Conservation (phyloP, 2,888 invertebrate species). For the Epinotia demarniana region DNA sequence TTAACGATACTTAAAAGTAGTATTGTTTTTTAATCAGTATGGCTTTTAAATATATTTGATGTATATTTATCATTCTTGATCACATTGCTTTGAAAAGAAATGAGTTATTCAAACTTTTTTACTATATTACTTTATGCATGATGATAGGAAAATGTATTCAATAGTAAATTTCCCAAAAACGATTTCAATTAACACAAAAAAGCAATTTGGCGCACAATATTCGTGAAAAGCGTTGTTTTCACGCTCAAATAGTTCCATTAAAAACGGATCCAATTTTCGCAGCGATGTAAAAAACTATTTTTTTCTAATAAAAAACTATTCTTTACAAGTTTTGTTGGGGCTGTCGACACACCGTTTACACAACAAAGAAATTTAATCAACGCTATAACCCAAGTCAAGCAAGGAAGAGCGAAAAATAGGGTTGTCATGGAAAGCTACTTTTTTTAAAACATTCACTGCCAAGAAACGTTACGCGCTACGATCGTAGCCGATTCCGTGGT, state of each 20-base stretch:
- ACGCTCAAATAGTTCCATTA: background rate
- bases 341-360: conserved; percentile 22
- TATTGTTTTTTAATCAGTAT: too few species aligned
- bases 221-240: background rate
- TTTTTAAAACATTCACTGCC: too few species aligned
- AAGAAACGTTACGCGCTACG: too few species aligned
- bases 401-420: conserved; percentile 29
- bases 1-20: too few species aligned
- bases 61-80: too few species aligned
- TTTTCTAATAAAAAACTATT: conserved; percentile 18
- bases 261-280: conserved; percentile 4
- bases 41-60: too few species aligned
- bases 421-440: background rate
- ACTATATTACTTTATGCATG: too few species aligned
- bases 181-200: background rate
- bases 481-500: too few species aligned
- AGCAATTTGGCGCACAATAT: background rate
- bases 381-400: background rate
- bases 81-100: too few species aligned
- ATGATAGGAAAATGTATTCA: background rate
- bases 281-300: background rate
- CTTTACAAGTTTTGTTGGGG: conserved; percentile 10
- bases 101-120: too few species aligned
- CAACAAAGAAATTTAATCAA: conserved; percentile 39
- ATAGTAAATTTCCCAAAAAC: background rate